These are phyloP conservation scores for Amphipoea oculea DNA, from an alignment of 2,888 invertebrate genomes.

Conservation along the genomic window DNA sequence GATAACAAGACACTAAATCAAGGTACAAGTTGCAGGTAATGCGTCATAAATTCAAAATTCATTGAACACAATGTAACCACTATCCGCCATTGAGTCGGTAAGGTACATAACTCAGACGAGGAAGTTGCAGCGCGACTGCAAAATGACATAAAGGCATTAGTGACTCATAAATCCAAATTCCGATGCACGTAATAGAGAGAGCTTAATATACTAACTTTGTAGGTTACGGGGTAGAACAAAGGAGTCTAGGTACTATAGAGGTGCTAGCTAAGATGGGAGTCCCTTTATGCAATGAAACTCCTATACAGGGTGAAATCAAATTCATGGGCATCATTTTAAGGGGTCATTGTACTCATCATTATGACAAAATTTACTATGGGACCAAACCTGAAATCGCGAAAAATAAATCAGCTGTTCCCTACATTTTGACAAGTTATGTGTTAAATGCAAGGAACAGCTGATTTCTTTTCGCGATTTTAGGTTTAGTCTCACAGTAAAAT, in stretches of 20 bases:
- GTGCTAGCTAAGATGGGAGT: too few species aligned
- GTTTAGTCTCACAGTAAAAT: too few species aligned
- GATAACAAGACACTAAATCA: slow-evolving; percentile 30
- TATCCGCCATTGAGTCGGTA: slow-evolving; percentile 30
- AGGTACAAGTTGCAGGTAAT: slow-evolving; percentile 41
- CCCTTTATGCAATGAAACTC: too few species aligned
- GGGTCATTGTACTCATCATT: too few species aligned
- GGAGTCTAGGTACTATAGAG: background rate
- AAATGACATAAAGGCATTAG: slow-evolving; percentile 61
- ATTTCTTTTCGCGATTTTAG: too few species aligned
- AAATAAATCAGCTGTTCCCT: too few species aligned
- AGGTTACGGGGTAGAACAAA: slow-evolving; percentile 1
- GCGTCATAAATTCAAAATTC: slow-evolving; percentile 46
- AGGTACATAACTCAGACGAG: slow-evolving; percentile 53
- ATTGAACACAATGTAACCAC: slow-evolving; percentile 58
- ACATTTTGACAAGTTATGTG: too few species aligned
- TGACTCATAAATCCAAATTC: slow-evolving; percentile 61
- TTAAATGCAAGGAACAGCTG: too few species aligned
- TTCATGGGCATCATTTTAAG: too few species aligned
- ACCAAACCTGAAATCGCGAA: too few species aligned
- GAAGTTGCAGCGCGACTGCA: slow-evolving; percentile 53
- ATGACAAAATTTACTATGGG: too few species aligned
- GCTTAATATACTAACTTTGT: slow-evolving; percentile 50
- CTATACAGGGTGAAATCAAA: too few species aligned
- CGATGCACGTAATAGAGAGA: slow-evolving; percentile 42